These are phyloP conservation scores for Carabus problematicus DNA, from an alignment of 2,888 invertebrate genomes.

Conservation along the genomic window DNA sequence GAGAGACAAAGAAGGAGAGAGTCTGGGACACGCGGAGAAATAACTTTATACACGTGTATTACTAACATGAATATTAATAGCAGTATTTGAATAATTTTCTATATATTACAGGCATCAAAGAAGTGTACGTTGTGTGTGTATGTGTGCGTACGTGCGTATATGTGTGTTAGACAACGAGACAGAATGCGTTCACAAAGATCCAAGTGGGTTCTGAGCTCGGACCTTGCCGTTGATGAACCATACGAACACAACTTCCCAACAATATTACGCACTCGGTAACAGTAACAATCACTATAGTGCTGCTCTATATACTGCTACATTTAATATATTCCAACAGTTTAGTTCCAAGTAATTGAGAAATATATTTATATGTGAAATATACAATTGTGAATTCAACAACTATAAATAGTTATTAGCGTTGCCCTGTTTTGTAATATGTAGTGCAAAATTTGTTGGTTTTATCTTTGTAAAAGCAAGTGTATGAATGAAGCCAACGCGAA, in stretches of 20 bases:
- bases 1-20: neutral
- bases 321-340: too few relatives aligned
- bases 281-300: too few relatives aligned
- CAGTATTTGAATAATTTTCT: slow-evolving; percentile 43
- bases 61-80: slow-evolving; percentile 42
- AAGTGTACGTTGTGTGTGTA: too few relatives aligned
- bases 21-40: slow-evolving; percentile 25
- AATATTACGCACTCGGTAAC: too few relatives aligned
- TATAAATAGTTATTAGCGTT: neutral
- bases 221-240: too few relatives aligned
- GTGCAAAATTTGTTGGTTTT: neutral
- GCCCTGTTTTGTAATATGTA: neutral
- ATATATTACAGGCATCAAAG: slow-evolving; percentile 41
- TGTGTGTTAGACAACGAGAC: neutral
- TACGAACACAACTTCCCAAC: too few relatives aligned
- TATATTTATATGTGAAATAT: too few relatives aligned
- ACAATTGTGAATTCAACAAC: too few relatives aligned
- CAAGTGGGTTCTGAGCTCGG: too few relatives aligned
- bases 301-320: too few relatives aligned
- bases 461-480: slow-evolving; percentile 3
- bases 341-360: too few relatives aligned
- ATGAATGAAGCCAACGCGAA: slow-evolving; percentile 36
- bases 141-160: slow-evolving; percentile 13
- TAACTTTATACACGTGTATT: slow-evolving; percentile 41
- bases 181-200: too few relatives aligned